phyloP scores from a whole-genome alignment of 2,888 invertebrate species.

The Vannuccia rotundouncinata region DNA sequence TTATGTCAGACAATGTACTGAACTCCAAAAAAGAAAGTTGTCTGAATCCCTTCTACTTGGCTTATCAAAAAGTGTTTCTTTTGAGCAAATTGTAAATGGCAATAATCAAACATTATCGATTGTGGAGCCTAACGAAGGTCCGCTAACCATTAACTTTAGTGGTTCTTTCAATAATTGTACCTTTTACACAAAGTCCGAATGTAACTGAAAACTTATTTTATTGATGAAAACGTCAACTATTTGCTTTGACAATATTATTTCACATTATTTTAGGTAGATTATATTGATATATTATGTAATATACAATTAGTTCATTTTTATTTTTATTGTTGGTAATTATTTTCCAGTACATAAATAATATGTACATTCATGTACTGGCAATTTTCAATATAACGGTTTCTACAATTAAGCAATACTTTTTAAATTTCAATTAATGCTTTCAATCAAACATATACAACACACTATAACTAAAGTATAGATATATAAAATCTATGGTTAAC shows the following conservation, averaged over 20 bases:
- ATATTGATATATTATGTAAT: too few species aligned
- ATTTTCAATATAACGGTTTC: neutral
- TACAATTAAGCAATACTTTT: neutral
- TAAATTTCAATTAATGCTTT: neutral
- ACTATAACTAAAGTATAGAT: too few species aligned
- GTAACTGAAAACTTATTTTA: neutral
- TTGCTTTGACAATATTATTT: neutral
- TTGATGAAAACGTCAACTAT: neutral
- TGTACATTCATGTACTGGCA: neutral
- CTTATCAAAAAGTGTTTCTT: neutral
- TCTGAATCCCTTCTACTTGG: neutral
- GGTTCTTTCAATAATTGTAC: neutral
- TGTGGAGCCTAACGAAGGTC: neutral
- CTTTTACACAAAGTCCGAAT: neutral
- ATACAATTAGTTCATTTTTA: neutral
- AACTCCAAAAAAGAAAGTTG: neutral
- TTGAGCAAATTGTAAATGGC: neutral
- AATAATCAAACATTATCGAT: neutral
- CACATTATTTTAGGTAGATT: neutral
- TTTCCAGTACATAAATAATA: neutral
- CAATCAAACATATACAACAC: too few species aligned
- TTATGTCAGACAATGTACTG: neutral
- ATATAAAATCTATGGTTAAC: too few species aligned
- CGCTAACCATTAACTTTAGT: neutral
- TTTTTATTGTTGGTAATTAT: neutral